Evolutionary conservation across 2,113 vertebrate species (phyloP).

Genomic region (Phocoena sinus): DNA sequence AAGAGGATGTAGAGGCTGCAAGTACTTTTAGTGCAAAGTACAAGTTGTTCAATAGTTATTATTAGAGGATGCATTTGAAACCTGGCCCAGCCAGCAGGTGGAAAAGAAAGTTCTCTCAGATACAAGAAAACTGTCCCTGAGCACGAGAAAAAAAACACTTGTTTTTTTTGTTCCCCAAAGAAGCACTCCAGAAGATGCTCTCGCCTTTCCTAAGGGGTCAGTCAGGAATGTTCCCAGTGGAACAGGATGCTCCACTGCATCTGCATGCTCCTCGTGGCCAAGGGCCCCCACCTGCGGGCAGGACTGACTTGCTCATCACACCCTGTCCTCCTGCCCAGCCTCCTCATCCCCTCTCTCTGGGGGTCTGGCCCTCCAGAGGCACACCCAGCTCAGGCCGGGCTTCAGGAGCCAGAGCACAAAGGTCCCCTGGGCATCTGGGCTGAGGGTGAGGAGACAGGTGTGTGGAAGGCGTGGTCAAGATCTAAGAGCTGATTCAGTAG

Average conservation of each 20-base stretch:
- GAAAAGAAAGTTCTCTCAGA: neutral
- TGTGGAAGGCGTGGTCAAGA: neutral
- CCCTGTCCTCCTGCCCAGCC: fast-evolving
- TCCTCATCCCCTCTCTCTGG: neutral
- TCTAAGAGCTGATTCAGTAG: neutral
- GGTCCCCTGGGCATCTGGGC: neutral
- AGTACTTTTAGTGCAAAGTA: neutral
- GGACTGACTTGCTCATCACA: too few species aligned
- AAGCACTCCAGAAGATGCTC: neutral
- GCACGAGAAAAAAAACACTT: neutral
- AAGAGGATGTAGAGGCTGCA: neutral
- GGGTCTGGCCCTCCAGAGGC: neutral
- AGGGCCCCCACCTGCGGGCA: too few species aligned
- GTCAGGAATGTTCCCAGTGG: neutral
- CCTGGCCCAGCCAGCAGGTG: neutral
- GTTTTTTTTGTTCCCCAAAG: neutral
- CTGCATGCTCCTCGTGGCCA: neutral
- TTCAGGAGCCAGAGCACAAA: neutral
- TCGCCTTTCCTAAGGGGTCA: neutral
- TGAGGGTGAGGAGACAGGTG: neutral
- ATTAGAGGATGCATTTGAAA: neutral
- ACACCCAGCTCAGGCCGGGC: neutral
- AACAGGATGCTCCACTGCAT: too few species aligned
- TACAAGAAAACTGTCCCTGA: neutral
- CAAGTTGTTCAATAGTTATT: neutral